Conservation (phyloP, 2,888 invertebrate species). For the Amiota minor region DNA sequence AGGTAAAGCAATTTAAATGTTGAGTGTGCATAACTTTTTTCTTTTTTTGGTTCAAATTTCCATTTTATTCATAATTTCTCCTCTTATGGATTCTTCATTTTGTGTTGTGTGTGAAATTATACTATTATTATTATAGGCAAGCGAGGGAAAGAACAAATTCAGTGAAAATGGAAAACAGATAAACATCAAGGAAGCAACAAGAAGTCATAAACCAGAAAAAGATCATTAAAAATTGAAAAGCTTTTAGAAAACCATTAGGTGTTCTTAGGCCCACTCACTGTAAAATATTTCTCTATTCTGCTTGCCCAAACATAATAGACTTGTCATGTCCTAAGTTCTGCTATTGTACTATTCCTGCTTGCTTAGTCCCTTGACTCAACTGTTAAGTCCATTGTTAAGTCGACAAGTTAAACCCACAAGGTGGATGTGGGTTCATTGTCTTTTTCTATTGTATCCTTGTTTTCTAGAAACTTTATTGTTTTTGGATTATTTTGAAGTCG, state of each 20-base stretch:
- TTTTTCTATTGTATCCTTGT: neutral
- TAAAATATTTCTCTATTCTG: neutral
- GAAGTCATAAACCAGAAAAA: neutral
- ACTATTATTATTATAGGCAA: too few species aligned
- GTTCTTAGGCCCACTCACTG: neutral
- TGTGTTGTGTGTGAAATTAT: neutral
- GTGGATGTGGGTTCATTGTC: neutral
- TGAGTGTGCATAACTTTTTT: too few species aligned
- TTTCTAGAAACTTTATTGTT: neutral
- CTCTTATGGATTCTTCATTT: neutral
- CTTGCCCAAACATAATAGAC: neutral
- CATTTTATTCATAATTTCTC: too few species aligned
- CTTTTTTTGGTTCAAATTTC: too few species aligned
- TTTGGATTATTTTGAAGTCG: neutral
- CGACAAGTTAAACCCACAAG: neutral
- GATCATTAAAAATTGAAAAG: conserved; percentile 53
- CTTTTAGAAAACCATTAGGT: conserved; percentile 48
- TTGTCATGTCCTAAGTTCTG: neutral
- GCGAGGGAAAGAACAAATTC: neutral
- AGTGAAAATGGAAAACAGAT: conserved; percentile 4
- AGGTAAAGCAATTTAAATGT: conserved; percentile 27
- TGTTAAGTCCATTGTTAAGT: conserved; percentile 10
- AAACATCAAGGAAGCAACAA: neutral
- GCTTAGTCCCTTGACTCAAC: neutral
- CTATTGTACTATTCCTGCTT: neutral